phyloP scores from a whole-genome alignment of 2,797 vertebrate genomes.

The Furcifer pardalis region DNA sequence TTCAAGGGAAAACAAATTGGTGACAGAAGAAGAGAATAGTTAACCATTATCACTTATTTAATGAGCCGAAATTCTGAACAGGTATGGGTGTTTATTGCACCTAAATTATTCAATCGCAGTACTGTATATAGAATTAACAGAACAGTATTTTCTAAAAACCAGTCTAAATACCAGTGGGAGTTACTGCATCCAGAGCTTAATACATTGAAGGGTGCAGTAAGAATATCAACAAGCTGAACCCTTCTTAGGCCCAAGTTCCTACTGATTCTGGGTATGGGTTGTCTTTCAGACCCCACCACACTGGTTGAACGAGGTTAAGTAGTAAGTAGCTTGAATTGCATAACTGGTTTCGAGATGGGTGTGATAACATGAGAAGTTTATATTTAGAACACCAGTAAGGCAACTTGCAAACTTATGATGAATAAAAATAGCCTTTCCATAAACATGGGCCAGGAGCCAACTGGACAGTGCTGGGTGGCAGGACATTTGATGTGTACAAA shows the following conservation, averaged over 20 bases:
- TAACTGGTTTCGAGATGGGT: constrained; percentile 25
- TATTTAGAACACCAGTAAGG: constrained; percentile 38
- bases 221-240: background rate
- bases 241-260: background rate
- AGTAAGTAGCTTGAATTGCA: constrained; percentile 14
- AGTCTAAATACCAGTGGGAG: background rate
- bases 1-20: background rate
- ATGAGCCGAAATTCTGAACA: background rate
- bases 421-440: constrained; percentile 35
- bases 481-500: constrained; percentile 1
- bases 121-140: background rate
- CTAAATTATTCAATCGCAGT: background rate
- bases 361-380: constrained; percentile 19
- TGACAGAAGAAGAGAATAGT: background rate
- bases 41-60: background rate
- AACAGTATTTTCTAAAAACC: background rate
- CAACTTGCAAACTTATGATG: constrained; percentile 35
- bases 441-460: constrained; percentile 34
- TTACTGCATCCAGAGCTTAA: background rate
- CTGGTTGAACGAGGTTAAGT: background rate
- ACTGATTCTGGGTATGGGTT: constrained; percentile 38
- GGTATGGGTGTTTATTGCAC: background rate
- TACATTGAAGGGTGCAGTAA: background rate
- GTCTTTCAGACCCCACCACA: constrained; percentile 45
- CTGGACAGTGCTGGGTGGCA: constrained; percentile 15